Base-by-base conservation (phyloP, 2,888 invertebrate genomes). In the Aporophyla lueneburgensis region DNA sequence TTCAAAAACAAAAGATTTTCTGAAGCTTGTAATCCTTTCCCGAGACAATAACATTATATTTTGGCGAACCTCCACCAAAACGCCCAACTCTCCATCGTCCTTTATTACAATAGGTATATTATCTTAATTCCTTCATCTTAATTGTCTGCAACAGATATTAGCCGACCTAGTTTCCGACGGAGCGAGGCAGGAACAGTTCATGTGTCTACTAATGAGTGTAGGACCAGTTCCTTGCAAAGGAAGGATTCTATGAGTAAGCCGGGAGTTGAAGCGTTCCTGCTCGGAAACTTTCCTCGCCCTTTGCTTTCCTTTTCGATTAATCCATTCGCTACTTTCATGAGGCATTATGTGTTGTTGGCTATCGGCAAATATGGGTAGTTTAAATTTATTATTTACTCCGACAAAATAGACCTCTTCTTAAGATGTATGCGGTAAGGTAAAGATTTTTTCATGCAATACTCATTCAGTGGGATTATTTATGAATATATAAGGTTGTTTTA, bases 181-280 rank as follows among this genome's bases (percentile, higher is more conserved):
- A 78, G 51, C 40, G 49, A 51, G 58, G n/a, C 61, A 56, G 61
- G 40, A 79, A 59, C 61, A 40, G 61, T 53, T 71, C 79, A 71
- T 78, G 84, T 58, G 62, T 80, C 27, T 53, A 7, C 27, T 80
- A 79, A 80, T 68, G 71, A 63, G 66, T 78, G 40, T 54, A 54
- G 16, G 27, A 66, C 56, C 24, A 59, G 19, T 77, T 77, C 40
- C 62, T 53, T 4, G 56, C 7, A 33, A 12, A 63, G n/a, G 33
- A 49, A 12, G 33, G 33, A 53, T 83, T 59, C 69, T 59, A 27
- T 53, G 14, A 77, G 67, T 56, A 56, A 33, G 1, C 14, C 43
- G 16, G 16, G 43, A 65, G 24, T 63, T 62, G 4, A 49, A 63
- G 69, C 54, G 49, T 65, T 83, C 49, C 40, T 24, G 10, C 12